A percentile compares a stretch with the other conserved stretches of the same genome.
Evolutionary conservation across 2,888 invertebrate genomes (phyloP).

Genomic region (Halictus quadricinctus): DNA sequence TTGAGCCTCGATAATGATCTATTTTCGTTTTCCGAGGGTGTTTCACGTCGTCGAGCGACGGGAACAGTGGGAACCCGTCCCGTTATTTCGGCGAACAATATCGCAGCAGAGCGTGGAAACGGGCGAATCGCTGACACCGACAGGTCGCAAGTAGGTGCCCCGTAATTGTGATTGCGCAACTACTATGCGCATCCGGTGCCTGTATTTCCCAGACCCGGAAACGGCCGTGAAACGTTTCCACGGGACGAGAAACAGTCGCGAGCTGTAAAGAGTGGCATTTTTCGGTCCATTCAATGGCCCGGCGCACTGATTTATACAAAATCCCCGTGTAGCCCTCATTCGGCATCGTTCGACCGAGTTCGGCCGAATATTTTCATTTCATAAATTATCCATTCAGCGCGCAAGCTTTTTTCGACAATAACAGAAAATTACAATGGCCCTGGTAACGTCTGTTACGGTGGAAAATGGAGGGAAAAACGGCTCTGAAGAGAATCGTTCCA

Average conservation of each 20-base stretch:
- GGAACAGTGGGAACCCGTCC: constrained; percentile 29
- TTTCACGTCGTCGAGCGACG: constrained; percentile 16
- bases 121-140: constrained; percentile 54
- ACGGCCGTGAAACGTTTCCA: constrained; percentile 33
- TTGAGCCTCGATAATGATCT: not conserved
- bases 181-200: constrained; percentile 48
- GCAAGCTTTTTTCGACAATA: not conserved
- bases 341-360: not conserved
- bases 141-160: constrained; percentile 45
- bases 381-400: constrained; percentile 1
- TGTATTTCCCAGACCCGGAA: constrained; percentile 49
- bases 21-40: not conserved
- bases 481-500: not conserved
- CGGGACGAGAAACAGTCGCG: constrained; percentile 6
- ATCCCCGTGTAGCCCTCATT: not conserved
- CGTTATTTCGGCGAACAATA: constrained; percentile 51
- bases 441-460: not conserved
- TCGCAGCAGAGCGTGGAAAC: constrained; percentile 34
- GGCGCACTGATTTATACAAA: constrained; percentile 16
- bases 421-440: not conserved
- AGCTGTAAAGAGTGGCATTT: constrained; percentile 6
- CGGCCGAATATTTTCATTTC: not conserved
- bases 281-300: not conserved
- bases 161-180: constrained; percentile 50
- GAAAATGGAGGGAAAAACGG: not conserved